A percentile compares a stretch with the other conserved stretches of the same genome.
Evolutionary conservation across 2,797 vertebrate genomes (phyloP).

Genomic region (Sebastolobus alascanus): DNA sequence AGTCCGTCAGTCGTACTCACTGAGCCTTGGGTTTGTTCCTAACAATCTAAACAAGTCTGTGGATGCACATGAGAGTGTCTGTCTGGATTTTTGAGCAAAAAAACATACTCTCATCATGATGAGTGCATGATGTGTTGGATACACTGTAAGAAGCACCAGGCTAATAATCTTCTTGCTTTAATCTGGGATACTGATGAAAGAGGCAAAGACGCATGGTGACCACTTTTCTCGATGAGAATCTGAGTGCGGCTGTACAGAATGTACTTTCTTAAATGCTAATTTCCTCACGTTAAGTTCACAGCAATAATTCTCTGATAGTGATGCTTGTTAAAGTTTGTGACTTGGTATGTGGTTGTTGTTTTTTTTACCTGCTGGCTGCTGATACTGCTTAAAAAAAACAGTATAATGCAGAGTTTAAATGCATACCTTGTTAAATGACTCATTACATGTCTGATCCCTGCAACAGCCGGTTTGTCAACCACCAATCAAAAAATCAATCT

Average conservation of each 20-base stretch:
- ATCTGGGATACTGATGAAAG: constrained; percentile 61
- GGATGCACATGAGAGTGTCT: neutral
- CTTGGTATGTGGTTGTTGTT: neutral
- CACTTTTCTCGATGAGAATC: constrained; percentile 48
- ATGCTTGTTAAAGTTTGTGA: neutral
- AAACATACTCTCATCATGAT: neutral
- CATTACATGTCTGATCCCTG: neutral
- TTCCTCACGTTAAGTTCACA: neutral
- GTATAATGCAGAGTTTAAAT: neutral
- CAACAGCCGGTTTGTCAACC: neutral
- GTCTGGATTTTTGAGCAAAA: neutral
- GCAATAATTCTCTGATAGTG: neutral
- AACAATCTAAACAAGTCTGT: constrained; percentile 9
- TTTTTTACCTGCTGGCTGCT: neutral
- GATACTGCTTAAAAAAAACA: neutral
- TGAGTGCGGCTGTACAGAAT: neutral
- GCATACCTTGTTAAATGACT: neutral
- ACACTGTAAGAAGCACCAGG: constrained; percentile 13
- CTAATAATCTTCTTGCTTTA: constrained; percentile 67
- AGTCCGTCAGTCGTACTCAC: constrained; percentile 4
- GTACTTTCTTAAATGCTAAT: neutral
- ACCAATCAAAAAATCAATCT: neutral
- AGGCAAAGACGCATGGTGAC: constrained; percentile 4
- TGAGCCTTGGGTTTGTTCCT: constrained; percentile 18
- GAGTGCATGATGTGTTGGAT: neutral